These are phyloP conservation scores for Tyrannus savana DNA, from an alignment of 2,113 vertebrate genomes.

Conservation along the genomic window DNA sequence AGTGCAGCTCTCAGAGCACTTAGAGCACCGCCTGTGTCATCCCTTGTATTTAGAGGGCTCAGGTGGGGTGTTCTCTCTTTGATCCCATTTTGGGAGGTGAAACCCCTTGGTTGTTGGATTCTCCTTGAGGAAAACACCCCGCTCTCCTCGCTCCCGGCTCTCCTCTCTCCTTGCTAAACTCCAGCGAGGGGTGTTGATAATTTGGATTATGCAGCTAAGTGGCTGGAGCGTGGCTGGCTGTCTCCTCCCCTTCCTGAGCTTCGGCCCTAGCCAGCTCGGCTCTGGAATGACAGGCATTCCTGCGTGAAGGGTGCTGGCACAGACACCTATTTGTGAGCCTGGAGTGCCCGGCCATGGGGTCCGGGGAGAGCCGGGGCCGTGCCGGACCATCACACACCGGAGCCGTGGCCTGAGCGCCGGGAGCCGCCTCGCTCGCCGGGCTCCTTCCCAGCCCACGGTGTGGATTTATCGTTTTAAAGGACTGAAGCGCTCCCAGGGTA, in stretches of 20 bases:
- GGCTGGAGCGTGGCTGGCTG: constrained; percentile 46
- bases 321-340: constrained; percentile 76
- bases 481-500: background rate
- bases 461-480: constrained; percentile 48
- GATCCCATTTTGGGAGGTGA: background rate
- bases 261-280: constrained; percentile 72
- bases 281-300: constrained; percentile 95
- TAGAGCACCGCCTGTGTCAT: background rate
- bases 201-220: constrained; percentile 48
- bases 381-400: background rate
- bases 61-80: background rate
- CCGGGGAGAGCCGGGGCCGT: background rate
- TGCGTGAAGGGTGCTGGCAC: constrained; percentile 77
- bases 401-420: background rate
- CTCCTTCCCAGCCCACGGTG: background rate
- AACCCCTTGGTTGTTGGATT: background rate
- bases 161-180: background rate
- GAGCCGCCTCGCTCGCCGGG: background rate
- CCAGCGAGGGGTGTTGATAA: constrained; percentile 65
- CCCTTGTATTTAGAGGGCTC: background rate
- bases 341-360: constrained; percentile 68
- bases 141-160: background rate
- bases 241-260: constrained; percentile 82
- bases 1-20: background rate
- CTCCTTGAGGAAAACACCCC: background rate